Percentiles rank a stretch among this genome's conserved stretches.
Conservation (phyloP, 2,113 vertebrate species). For the Taurulus bubalis region DNA sequence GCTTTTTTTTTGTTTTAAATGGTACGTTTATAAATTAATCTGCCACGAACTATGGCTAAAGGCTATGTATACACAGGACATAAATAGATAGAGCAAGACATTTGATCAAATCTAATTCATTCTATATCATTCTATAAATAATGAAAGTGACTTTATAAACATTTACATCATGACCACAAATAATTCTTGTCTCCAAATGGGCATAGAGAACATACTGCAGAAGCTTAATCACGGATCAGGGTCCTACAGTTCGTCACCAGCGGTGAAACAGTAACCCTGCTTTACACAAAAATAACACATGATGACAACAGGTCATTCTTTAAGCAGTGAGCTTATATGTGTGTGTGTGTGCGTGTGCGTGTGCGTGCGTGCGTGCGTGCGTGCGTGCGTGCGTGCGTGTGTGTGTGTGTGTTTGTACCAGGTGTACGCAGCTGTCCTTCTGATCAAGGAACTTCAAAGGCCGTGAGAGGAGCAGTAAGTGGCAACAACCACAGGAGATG, state of each 20-base stretch:
- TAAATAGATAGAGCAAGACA: neutral
- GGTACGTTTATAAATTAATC: neutral
- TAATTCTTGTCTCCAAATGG: neutral
- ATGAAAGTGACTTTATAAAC: constrained; percentile 1
- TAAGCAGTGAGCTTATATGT: constrained; percentile 19
- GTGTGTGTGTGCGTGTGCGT: constrained; percentile 14
- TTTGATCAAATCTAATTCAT: neutral
- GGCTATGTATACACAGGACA: neutral
- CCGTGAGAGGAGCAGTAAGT: constrained; percentile 14
- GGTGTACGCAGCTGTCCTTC: constrained; percentile 75
- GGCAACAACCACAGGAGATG: constrained; percentile 14
- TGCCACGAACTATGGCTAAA: neutral
- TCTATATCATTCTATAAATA: neutral
- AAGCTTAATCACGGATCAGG: neutral
- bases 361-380: too few species aligned
- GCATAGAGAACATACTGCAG: neutral
- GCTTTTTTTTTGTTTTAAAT: neutral
- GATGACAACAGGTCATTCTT: constrained; percentile 38
- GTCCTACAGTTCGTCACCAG: too few species aligned
- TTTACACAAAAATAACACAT: constrained; percentile 41
- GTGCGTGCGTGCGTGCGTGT: too few species aligned
- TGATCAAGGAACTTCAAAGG: constrained; percentile 60
- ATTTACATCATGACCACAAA: neutral
- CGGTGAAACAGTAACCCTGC: neutral
- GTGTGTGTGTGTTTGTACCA: constrained; percentile 31